Percentiles rank a stretch among this genome's conserved stretches.
Conservation (phyloP, 2,797 vertebrate species). For the Pyrocephalus nanus region DNA sequence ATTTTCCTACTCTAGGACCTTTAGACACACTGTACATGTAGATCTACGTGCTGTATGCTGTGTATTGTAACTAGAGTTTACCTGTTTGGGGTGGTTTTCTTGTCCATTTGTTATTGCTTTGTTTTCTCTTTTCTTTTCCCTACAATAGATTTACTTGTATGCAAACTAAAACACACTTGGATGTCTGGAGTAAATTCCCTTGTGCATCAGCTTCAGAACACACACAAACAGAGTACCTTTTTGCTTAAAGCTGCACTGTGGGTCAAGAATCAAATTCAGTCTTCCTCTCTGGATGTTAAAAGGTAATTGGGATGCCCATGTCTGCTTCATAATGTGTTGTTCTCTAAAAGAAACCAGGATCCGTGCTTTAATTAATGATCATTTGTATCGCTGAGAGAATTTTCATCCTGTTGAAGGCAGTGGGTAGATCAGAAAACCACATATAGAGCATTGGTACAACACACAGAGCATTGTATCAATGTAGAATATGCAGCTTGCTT, state of each 20-base stretch:
- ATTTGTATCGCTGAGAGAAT: background rate
- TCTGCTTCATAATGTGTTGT: background rate
- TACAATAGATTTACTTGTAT: constrained; percentile 82
- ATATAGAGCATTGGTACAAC: background rate
- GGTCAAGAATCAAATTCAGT: constrained; percentile 88
- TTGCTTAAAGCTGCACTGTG: constrained; percentile 85
- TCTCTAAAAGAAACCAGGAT: background rate
- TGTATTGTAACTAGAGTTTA: background rate
- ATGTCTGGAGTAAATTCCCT: constrained; percentile 84
- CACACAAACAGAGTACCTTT: constrained; percentile 82
- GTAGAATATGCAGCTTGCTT: background rate
- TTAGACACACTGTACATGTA: background rate
- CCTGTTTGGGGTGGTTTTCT: background rate
- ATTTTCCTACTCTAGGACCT: background rate
- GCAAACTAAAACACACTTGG: constrained; percentile 89
- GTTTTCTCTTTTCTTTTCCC: background rate
- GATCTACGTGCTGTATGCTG: background rate
- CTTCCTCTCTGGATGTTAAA: constrained; percentile 79
- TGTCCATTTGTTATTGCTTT: background rate
- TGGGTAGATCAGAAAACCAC: background rate
- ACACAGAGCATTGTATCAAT: background rate
- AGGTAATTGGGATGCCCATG: constrained; percentile 75
- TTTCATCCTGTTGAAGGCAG: background rate
- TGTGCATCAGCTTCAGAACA: constrained; percentile 77
- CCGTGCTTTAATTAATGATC: background rate